Evolutionary conservation across 2,113 vertebrate genomes (phyloP), one percentile per base, ranked within the genome.

Genomic region (Diphyllodes magnificus): DNA sequence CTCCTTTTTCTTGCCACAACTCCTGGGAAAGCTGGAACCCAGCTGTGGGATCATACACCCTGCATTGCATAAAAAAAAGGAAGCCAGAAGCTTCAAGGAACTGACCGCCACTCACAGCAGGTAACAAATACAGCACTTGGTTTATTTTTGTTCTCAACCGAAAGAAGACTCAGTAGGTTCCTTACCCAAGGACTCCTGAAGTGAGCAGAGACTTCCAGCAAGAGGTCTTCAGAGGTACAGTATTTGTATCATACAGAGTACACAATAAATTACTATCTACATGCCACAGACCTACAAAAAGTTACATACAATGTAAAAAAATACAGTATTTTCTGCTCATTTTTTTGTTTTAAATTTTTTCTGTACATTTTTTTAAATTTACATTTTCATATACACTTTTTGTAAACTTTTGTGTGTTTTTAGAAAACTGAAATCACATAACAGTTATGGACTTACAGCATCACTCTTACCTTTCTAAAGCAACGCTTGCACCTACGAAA

Each of bases 261-360:
- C 96, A 98, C 96, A 99, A 99, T 99, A 99, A 99, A 98, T 99
- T 98, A 98, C 97, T 99, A 99, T 99, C 99, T 99, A 99, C 99
- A 99, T 98, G 98, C 97, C 98, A 97, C 92, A 92, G 97, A 98
- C 89, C 98, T 99, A 98, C 95, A 98, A 97, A 98, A 97, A 97
- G 97, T 93, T 97, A 98, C 98, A 96, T 93, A 97, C 85, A 95
- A 44, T 13, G 94, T 98, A 98, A 97, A 98, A 98, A 98, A 98
- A 98, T 98, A 98, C 97, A 97, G 93, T 97, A 96, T 98, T 98
- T 98, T 97, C 98, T 98, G 98, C 97, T 98, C 86, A 0, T 96
- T 98, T 97, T 98, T 98, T 98, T 97, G 89, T 98, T 91, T 96
- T 95, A 94, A 96, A 94, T 95, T 98, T 98, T 98, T 98, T 92